phyloP scores from a whole-genome alignment of 2,797 vertebrate genomes.

The Manis crassicaudata region DNA sequence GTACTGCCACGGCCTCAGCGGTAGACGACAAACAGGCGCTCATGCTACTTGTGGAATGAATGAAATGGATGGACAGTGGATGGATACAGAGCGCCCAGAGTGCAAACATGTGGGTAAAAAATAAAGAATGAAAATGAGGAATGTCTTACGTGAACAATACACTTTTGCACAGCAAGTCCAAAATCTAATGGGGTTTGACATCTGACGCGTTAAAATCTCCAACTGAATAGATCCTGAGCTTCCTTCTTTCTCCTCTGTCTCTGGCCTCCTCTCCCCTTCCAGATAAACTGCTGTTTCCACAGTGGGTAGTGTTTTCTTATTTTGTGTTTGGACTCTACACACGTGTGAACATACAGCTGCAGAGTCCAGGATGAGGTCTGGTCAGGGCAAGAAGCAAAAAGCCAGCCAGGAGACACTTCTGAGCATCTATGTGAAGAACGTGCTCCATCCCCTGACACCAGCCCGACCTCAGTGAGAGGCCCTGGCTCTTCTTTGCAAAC shows the following conservation, averaged over 20 bases:
- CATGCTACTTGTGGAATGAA: background rate
- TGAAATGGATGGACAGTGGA: background rate
- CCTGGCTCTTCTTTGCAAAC: background rate
- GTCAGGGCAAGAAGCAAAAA: background rate
- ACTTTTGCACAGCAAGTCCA: background rate
- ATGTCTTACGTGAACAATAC: background rate
- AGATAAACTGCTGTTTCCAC: background rate
- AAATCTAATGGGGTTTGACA: background rate
- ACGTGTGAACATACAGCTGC: background rate
- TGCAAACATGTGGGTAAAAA: background rate
- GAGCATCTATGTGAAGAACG: background rate
- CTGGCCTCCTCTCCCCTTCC: background rate
- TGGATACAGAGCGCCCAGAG: background rate
- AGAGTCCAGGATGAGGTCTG: background rate
- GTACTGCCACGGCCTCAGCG: fast-evolving
- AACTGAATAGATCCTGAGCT: background rate
- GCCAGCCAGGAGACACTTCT: background rate
- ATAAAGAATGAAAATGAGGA: background rate
- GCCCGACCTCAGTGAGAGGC: background rate
- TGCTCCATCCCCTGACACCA: background rate
- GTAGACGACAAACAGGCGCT: background rate
- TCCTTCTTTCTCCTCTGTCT: background rate
- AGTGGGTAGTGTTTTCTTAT: background rate
- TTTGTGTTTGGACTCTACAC: conserved; percentile 25
- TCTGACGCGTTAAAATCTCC: background rate